Conservation (phyloP, 1,140 invertebrate species). For the Adelges cooleyi region DNA sequence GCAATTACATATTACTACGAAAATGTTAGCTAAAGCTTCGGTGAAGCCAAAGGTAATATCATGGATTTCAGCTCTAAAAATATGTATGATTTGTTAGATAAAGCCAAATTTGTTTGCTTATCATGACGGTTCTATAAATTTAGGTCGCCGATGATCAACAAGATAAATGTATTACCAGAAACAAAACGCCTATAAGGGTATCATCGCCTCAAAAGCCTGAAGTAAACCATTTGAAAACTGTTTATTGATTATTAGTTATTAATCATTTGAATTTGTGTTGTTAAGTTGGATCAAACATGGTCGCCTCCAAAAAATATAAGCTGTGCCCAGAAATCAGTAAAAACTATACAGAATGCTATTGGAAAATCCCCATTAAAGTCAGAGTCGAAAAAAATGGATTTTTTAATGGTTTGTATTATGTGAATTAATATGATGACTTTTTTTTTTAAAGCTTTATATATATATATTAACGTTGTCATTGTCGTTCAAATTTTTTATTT, state of each 20-base stretch:
- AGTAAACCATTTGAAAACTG: background rate
- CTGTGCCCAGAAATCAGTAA: background rate
- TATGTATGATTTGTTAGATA: too few species aligned
- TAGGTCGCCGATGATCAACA: background rate
- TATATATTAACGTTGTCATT: background rate
- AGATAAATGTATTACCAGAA: background rate
- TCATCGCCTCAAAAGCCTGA: too few species aligned
- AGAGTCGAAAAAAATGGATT: too few species aligned
- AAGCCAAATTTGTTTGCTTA: too few species aligned
- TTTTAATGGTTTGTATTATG: background rate
- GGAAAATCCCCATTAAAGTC: background rate
- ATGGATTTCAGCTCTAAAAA: too few species aligned
- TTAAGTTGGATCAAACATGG: conserved; percentile 3
- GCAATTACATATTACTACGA: too few species aligned
- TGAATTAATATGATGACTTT: too few species aligned
- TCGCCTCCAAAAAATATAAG: background rate
- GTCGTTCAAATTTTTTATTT: background rate
- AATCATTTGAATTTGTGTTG: background rate
- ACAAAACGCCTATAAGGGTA: too few species aligned
- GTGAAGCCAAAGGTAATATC: too few species aligned
- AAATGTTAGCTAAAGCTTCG: too few species aligned
- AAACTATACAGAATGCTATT: background rate
- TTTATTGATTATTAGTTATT: background rate
- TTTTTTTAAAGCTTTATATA: background rate
- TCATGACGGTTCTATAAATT: too few species aligned